Percentiles rank a stretch among this genome's conserved stretches.
Conservation (phyloP, 2,797 vertebrate species). For the Periparus ater region DNA sequence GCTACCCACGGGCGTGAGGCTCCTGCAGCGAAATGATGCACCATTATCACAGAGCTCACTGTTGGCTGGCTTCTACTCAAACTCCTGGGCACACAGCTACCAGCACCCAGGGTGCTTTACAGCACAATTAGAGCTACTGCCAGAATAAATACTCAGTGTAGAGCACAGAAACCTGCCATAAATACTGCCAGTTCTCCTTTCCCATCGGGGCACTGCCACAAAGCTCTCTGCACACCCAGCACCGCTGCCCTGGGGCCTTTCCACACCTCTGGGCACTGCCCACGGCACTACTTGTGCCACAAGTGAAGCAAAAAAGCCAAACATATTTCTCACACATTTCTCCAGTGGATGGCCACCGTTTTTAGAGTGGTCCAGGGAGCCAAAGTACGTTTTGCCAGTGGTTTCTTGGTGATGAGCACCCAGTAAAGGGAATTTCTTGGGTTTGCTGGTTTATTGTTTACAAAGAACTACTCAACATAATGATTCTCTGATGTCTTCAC, state of each 20-base stretch:
- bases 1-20: neutral
- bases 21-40: neutral
- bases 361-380: fast-evolving
- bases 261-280: neutral
- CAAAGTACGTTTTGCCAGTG: neutral
- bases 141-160: neutral
- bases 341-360: neutral
- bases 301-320: neutral
- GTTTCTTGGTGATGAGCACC: neutral
- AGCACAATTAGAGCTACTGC: neutral
- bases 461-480: conserved; percentile 51
- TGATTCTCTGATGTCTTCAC: conserved; percentile 40
- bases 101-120: conserved; percentile 9
- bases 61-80: neutral
- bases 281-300: neutral
- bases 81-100: neutral
- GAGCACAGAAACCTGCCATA: neutral
- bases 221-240: neutral
- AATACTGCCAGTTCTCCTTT: neutral
- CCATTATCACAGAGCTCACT: neutral
- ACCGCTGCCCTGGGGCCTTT: neutral
- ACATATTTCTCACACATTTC: neutral
- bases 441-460: conserved; percentile 49
- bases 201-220: fast-evolving
- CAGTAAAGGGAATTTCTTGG: neutral